These are phyloP conservation scores for Listrodromus nycthemerus DNA, from an alignment of 2,888 invertebrate genomes.

Conservation along the genomic window DNA sequence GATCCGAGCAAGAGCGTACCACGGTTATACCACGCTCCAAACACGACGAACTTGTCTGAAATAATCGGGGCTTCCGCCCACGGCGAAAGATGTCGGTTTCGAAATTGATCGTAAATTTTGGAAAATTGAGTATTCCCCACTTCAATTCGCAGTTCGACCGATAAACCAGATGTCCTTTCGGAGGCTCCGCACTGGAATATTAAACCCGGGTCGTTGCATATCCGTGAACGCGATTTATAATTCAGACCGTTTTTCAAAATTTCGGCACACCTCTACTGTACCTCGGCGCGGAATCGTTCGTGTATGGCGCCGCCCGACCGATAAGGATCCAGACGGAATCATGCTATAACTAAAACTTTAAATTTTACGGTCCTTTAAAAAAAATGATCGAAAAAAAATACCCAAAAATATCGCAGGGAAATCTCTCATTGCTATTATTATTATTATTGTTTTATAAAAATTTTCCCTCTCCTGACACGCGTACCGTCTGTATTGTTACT, in stretches of 20 bases:
- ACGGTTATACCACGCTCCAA: slow-evolving; percentile 35
- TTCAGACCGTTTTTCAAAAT: background rate
- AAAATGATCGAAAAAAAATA: background rate
- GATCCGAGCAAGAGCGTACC: slow-evolving; percentile 24
- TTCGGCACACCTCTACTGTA: background rate
- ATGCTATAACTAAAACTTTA: background rate
- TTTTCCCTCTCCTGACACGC: too few species aligned
- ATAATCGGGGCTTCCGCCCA: slow-evolving; percentile 11
- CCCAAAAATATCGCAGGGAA: background rate
- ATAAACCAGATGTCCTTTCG: slow-evolving; percentile 15
- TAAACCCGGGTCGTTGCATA: slow-evolving; percentile 1
- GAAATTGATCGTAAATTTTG: slow-evolving; percentile 38
- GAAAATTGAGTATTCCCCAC: slow-evolving; percentile 8
- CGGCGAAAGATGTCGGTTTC: slow-evolving; percentile 7
- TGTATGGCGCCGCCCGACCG: too few species aligned
- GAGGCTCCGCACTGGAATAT: background rate
- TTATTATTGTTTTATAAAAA: too few species aligned
- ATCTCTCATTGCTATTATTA: background rate
- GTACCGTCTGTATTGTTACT: too few species aligned
- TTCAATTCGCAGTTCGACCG: slow-evolving; percentile 1
- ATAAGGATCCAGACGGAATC: background rate
- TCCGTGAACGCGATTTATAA: background rate
- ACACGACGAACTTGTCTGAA: slow-evolving; percentile 26
- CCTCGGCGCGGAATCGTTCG: background rate
- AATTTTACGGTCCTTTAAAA: background rate